Evolutionary conservation across 1,140 invertebrate genomes (phyloP).

Genomic region (Aradophagus sp.): DNA sequence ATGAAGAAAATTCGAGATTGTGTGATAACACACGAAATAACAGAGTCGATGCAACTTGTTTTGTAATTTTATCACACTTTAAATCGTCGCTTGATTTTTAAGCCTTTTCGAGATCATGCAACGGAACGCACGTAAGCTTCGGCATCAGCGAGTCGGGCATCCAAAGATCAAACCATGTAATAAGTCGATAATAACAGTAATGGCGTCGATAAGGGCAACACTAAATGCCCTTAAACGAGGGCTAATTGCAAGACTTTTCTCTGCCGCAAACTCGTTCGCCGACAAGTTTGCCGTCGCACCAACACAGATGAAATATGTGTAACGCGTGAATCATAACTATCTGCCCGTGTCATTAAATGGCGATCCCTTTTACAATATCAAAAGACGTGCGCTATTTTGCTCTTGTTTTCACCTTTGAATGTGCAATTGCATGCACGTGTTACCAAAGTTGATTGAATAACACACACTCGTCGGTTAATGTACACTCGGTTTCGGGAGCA

Average conservation of each 20-base stretch:
- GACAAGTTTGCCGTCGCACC: too few species aligned
- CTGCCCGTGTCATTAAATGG: constrained; percentile 66
- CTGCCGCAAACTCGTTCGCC: constrained; percentile 23
- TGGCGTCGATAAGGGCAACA: constrained; percentile 68
- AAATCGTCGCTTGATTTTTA: constrained; percentile 56
- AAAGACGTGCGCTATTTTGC: constrained; percentile 3
- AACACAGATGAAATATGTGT: constrained; percentile 47
- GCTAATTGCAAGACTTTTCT: constrained; percentile 68
- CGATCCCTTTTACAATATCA: constrained; percentile 60
- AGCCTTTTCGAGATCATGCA: constrained; percentile 43
- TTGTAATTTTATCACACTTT: constrained; percentile 54
- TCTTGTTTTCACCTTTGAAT: constrained; percentile 1
- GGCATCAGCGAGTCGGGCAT: constrained; percentile 17
- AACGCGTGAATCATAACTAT: constrained; percentile 22
- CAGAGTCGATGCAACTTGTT: constrained; percentile 40
- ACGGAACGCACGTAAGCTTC: constrained; percentile 32
- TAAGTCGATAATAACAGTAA: constrained; percentile 75
- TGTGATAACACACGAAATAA: constrained; percentile 44
- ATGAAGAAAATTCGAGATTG: constrained; percentile 18
- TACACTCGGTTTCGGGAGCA: constrained; percentile 28
- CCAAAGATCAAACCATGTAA: constrained; percentile 60
- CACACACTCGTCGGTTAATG: constrained; percentile 46
- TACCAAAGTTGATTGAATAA: constrained; percentile 35
- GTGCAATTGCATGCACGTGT: constrained; percentile 57
- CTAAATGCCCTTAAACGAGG: constrained; percentile 74